Evolutionary conservation across 2,113 vertebrate genomes (phyloP), one percentile per base, ranked within the genome.

Genomic region (Phycodurus eques): DNA sequence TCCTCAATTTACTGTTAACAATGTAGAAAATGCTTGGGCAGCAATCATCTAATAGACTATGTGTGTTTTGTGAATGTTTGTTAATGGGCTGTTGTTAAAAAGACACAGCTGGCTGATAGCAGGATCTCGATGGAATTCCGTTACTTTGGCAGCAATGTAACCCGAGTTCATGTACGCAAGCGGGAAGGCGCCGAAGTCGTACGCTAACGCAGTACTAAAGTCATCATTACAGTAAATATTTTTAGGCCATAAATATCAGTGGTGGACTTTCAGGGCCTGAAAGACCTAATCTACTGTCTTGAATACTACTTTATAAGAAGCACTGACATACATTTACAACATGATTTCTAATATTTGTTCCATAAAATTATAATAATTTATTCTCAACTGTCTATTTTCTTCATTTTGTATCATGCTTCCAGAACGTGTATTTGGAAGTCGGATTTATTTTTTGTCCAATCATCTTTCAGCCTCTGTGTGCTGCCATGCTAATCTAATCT

Each of bases 11-110:
- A 71, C 73, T 71, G 64, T 75, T 70, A 80, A 67, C 66, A 27
- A 46, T 27, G 51, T 76, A 67, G 65, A 44, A 82, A 84, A 75
- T 71, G 72, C 64, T 53, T 73, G 67, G 31, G 22, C 33, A 61
- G 68, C 75, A 87, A 85, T 88, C 86, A 81, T 59, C 80, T 86
- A 81, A 88, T 86, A 83, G 78, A 80, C 68, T 44, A 60, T 19
- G 64, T 72, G 68, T 69, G 39, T 63, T 49, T 66, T 22, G 60
- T 57, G 31, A 60, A 72, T 43, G 42, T 78, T 62, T 66, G 63
- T 71, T 64, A 68, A 76, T 27, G 54, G 51, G 35, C 64, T 46
- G 10, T 31, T 59, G 71, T 77, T 72, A 47, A 61, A 13, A 60
- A 72, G 76, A 69, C n/a, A 57, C 27, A 10, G 49, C 64, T 73